A percentile compares a stretch with the other conserved stretches of the same genome.
Evolutionary conservation across 1,140 invertebrate genomes (phyloP).

Genomic region (Drosophila nigrodunni): DNA sequence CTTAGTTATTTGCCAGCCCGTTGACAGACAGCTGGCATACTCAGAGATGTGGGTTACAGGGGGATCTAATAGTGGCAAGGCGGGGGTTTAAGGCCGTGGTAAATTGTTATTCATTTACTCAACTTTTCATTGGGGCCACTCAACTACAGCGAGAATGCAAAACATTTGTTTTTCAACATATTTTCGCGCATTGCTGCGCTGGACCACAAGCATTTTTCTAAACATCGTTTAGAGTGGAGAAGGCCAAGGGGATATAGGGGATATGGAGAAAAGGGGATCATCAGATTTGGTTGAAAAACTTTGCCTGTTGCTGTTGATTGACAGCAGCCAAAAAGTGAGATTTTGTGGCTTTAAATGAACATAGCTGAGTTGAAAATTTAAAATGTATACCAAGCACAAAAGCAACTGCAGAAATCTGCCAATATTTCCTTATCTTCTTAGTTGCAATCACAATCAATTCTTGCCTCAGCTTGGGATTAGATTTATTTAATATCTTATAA

Average conservation of each 20-base stretch:
- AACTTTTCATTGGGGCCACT: constrained; percentile 40
- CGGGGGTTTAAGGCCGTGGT: background rate
- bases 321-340: background rate
- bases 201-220: constrained; percentile 28
- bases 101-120: constrained; percentile 47
- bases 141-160: constrained; percentile 30
- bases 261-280: too few relatives aligned
- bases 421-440: background rate
- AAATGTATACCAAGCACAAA: too few relatives aligned
- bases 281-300: background rate
- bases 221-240: background rate
- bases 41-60: background rate
- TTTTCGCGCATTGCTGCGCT: constrained; percentile 45
- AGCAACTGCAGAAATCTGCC: background rate
- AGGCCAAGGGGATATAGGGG: background rate
- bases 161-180: constrained; percentile 56
- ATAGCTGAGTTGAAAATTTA: too few relatives aligned
- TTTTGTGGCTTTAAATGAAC: background rate
- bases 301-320: background rate
- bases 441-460: background rate
- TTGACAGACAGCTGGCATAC: constrained; percentile 51
- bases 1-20: constrained; percentile 45
- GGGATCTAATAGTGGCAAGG: background rate
- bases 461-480: background rate
- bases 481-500: background rate